These are phyloP conservation scores for Petrophora chlorosata DNA, from an alignment of 2,888 invertebrate genomes.

Conservation along the genomic window DNA sequence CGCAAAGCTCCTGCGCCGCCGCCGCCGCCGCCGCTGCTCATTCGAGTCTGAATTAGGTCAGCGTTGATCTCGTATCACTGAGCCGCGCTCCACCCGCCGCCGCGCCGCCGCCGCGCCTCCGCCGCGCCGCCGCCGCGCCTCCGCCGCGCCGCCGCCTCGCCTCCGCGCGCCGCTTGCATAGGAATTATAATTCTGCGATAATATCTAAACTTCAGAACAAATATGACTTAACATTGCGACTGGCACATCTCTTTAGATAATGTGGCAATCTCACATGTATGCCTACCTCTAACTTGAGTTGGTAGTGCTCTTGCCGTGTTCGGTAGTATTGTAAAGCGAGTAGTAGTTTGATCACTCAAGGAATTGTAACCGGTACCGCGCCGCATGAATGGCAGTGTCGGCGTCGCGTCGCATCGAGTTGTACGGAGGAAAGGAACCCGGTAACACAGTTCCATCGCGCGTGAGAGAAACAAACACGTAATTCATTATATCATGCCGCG, in stretches of 20 bases:
- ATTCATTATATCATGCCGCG: background rate
- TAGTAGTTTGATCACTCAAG: no score
- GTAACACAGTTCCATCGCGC: slow-evolving; percentile 7
- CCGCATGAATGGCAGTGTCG: no score
- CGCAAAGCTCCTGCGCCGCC: no score
- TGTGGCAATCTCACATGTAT: background rate
- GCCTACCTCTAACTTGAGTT: background rate
- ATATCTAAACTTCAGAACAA: background rate
- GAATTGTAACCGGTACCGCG: no score
- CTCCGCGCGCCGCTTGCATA: background rate
- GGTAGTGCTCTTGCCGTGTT: no score
- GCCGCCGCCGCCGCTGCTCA: no score
- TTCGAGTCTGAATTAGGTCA: background rate
- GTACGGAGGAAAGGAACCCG: slow-evolving; percentile 1
- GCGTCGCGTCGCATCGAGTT: background rate
- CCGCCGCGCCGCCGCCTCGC: no score
- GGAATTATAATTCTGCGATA: slow-evolving; percentile 2
- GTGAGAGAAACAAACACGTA: slow-evolving; percentile 11
- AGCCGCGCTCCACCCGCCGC: no score
- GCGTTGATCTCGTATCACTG: background rate
- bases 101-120: no score
- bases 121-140: no score
- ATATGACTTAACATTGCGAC: background rate
- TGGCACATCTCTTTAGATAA: background rate
- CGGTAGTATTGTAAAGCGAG: no score